A percentile compares a stretch with the other conserved stretches of the same genome.
Evolutionary conservation across 2,888 invertebrate species (phyloP).

Genomic region (Oligia strigilis): DNA sequence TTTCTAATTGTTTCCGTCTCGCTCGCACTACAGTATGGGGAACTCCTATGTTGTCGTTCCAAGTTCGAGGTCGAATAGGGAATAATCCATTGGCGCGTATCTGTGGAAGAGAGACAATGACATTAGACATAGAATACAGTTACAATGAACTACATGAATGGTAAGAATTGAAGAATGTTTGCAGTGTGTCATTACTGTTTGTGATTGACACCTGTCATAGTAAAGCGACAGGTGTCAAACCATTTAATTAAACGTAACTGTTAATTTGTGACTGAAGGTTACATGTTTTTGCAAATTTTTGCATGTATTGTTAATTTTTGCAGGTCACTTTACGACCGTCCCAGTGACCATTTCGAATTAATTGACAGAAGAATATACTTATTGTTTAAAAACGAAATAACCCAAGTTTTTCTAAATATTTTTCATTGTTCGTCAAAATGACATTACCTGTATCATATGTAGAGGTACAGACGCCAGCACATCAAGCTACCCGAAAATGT

Average conservation of each 20-base stretch:
- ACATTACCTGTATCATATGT: not conserved
- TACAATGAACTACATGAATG: slow-evolving; percentile 6
- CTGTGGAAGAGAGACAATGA: slow-evolving; percentile 68
- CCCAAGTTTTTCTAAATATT: slow-evolving; percentile 3
- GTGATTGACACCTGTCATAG: slow-evolving; percentile 46
- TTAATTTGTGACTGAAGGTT: not conserved
- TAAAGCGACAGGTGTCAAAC: slow-evolving; percentile 17
- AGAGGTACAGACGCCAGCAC: too few species aligned
- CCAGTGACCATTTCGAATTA: slow-evolving; percentile 7
- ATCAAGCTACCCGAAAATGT: too few species aligned
- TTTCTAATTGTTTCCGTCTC: slow-evolving; percentile 65
- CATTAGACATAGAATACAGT: not conserved
- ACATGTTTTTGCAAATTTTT: slow-evolving; percentile 10
- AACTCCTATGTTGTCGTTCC: slow-evolving; percentile 37
- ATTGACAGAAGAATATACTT: slow-evolving; percentile 47
- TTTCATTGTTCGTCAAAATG: slow-evolving; percentile 13
- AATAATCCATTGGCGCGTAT: slow-evolving; percentile 65
- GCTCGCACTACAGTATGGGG: slow-evolving; percentile 47
- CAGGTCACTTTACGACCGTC: not conserved
- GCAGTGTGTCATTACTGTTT: not conserved
- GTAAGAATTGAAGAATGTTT: not conserved
- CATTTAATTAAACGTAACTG: slow-evolving; percentile 3
- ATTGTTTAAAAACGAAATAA: slow-evolving; percentile 24
- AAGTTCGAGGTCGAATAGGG: slow-evolving; percentile 62
- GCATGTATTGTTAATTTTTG: slow-evolving; percentile 26